phyloP scores from a whole-genome alignment of 2,113 vertebrate species.

The Gavialis gangeticus region DNA sequence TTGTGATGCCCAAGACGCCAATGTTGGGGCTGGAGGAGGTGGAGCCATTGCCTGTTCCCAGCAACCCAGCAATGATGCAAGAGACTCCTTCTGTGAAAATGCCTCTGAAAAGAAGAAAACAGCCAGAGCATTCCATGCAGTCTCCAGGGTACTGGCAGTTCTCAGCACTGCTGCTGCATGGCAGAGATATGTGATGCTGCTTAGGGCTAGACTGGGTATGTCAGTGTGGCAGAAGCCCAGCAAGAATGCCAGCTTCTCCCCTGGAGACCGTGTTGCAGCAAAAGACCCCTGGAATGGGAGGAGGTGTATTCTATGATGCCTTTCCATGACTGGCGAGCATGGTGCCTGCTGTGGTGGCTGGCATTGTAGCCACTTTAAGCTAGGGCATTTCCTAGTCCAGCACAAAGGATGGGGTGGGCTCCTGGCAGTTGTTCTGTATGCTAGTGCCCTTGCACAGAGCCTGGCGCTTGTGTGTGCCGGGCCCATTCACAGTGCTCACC shows the following conservation, averaged over 20 bases:
- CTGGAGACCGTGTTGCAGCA: no score
- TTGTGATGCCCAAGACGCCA: conserved; percentile 86
- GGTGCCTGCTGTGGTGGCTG: neutral
- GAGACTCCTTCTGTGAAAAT: conserved; percentile 86
- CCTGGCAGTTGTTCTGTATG: neutral
- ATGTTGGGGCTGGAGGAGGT: conserved; percentile 89
- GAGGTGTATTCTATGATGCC: neutral
- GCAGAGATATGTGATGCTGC: neutral
- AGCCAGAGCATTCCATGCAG: rapidly evolving
- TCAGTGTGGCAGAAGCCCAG: no score
- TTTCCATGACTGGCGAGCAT: neutral
- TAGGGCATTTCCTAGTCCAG: neutral
- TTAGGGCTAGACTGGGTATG: no score
- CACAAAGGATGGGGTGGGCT: neutral
- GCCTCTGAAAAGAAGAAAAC: conserved; percentile 65
- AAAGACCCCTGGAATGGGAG: neutral
- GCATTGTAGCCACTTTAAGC: neutral
- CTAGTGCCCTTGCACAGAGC: neutral
- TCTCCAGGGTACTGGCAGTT: neutral
- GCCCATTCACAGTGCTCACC: neutral
- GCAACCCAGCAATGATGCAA: conserved; percentile 84
- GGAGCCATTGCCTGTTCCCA: conserved; percentile 86
- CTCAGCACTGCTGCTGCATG: rapidly evolving
- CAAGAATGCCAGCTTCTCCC: no score
- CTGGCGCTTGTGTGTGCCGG: no score